These are phyloP conservation scores for Myrmecophaga tridactyla DNA, from an alignment of 2,113 vertebrate species.

Conservation along the genomic window DNA sequence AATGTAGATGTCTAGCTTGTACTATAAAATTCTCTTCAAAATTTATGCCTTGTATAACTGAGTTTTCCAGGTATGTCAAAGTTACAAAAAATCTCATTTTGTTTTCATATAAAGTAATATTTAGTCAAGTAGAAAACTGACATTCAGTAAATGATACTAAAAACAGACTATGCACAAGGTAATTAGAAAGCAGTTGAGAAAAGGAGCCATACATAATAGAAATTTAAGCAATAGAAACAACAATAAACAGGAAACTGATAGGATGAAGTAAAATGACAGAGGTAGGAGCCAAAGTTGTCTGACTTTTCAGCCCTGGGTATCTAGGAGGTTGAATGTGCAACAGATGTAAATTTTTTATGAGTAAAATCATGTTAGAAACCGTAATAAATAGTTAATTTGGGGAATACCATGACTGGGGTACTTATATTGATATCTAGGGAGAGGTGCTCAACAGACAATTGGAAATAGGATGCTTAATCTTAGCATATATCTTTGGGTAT, in stretches of 20 bases:
- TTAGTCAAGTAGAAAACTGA: background rate
- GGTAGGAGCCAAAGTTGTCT: background rate
- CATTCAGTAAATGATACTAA: background rate
- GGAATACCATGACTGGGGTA: background rate
- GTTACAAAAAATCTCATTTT: background rate
- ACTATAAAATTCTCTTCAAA: constrained; percentile 5
- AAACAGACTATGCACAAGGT: background rate
- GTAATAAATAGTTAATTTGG: background rate
- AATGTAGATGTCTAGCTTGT: background rate
- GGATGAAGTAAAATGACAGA: background rate
- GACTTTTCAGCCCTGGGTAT: background rate
- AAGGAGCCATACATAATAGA: background rate
- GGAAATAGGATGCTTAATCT: background rate
- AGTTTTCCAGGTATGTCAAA: background rate
- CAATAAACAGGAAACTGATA: background rate
- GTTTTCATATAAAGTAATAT: background rate
- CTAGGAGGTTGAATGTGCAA: background rate
- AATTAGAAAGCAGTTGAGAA: background rate
- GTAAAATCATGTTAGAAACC: background rate
- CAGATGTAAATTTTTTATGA: background rate
- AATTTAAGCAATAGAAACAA: background rate
- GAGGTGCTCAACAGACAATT: background rate
- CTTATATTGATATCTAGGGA: background rate
- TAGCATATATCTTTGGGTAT: background rate
- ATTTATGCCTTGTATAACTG: background rate